Evolutionary conservation across 2,113 vertebrate species (phyloP), one percentile per base, ranked within the genome.

Genomic region (Seriola rivoliana): DNA sequence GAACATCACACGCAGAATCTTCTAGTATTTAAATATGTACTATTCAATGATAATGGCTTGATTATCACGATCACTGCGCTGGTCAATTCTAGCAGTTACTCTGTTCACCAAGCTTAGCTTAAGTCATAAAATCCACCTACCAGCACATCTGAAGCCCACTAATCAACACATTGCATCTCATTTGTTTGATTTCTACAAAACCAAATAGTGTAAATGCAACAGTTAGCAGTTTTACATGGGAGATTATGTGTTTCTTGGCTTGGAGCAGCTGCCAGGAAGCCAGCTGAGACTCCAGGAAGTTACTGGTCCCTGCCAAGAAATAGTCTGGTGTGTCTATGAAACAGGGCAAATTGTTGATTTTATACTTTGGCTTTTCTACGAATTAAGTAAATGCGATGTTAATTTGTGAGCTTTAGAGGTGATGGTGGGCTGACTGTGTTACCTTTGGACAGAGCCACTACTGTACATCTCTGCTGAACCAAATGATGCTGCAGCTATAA

Each of bases 221-320:
- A 62, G 32, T 32, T n/a, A 1, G 12, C 0, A 1, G 29, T n/a
- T 50, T 38, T 52, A 52, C 11, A 13, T 10, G 4, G 17, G 34
- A 50, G 34, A 50, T 50, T 50, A 19, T 29, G 21, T 16, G 2
- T 21, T 40, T 78, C 23, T 78, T 62, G 57, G 48, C 46, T 44
- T 8, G 40, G 2, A n/a, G 16, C 21, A 36, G 29, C 25, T 52
- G 44, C 16, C 29, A 36, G 46, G 3, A 4, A 36, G 50, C 29
- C 29, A 34, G 50, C 2, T 0, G 29, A 60, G 55, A 13, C 40
- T 69, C 54, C 40, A 36, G 32, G 42, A 38, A 46, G 40, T 34
- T 19, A 50, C 14, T 38, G 63, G 21, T 62, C 21, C 40, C 55
- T 21, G 42, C 55, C 57, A 70, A 62, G 66, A 70, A 75, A 44